Evolutionary conservation across 1,140 invertebrate species (phyloP).

Genomic region (Pygmarrhopalites habei): DNA sequence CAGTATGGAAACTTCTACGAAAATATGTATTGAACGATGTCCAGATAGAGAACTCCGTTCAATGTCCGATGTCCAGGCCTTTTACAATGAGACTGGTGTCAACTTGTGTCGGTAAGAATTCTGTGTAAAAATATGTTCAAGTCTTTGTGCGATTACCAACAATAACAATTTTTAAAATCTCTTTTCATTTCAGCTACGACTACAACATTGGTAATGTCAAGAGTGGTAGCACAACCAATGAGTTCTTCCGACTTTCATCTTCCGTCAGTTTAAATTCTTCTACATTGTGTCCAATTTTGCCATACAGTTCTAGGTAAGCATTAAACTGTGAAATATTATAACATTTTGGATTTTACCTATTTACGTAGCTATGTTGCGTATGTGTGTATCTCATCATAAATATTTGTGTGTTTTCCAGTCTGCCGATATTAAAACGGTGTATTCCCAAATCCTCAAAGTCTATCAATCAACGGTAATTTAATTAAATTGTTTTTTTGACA

Average conservation of each 20-base stretch:
- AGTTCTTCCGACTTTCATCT: too few relatives aligned
- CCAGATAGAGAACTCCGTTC: conserved; percentile 59
- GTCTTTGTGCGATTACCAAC: background rate
- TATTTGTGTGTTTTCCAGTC: conserved; percentile 50
- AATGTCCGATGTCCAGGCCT: conserved; percentile 62
- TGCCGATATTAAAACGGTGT: conserved; percentile 77
- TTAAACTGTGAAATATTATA: background rate
- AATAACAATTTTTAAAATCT: background rate
- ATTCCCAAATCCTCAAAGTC: conserved; percentile 62
- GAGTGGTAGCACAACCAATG: too few relatives aligned
- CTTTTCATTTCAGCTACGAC: conserved; percentile 60
- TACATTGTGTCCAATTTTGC: conserved; percentile 45
- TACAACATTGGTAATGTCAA: too few relatives aligned
- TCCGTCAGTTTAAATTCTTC: too few relatives aligned
- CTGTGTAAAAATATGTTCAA: too few relatives aligned
- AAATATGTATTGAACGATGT: conserved; percentile 84
- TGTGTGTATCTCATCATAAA: too few relatives aligned
- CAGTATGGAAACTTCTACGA: conserved; percentile 65
- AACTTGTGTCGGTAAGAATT: conserved; percentile 56
- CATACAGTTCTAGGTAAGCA: conserved; percentile 58
- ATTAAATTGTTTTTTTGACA: too few relatives aligned
- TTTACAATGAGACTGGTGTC: conserved; percentile 62
- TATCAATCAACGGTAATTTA: conserved; percentile 50
- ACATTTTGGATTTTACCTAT: background rate
- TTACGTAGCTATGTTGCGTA: too few relatives aligned